Evolutionary conservation across 2,888 invertebrate genomes (phyloP).

Genomic region (Acanthosepion esculentum): DNA sequence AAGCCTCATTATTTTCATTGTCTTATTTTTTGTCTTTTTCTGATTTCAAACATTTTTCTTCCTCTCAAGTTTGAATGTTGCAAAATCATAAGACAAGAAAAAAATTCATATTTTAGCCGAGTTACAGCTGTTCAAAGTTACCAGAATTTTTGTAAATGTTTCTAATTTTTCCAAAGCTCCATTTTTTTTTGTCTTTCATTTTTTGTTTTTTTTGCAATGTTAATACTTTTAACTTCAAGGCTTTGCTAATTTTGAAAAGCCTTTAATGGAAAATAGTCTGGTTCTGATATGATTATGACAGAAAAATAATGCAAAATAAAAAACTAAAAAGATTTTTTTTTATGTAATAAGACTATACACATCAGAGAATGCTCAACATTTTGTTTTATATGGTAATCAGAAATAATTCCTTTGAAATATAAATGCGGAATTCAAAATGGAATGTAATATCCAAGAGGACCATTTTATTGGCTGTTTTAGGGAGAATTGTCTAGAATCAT

Average conservation of each 20-base stretch:
- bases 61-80: neutral
- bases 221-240: neutral
- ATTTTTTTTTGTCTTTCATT: neutral
- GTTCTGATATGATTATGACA: neutral
- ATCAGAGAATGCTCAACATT: neutral
- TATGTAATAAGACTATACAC: neutral
- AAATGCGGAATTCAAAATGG: neutral
- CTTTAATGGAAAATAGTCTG: neutral
- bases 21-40: neutral
- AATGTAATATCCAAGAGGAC: no score
- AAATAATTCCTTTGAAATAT: neutral
- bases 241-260: slow-evolving; percentile 21
- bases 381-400: neutral
- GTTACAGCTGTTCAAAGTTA: neutral
- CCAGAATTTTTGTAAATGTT: neutral
- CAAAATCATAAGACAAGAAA: neutral
- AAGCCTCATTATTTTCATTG: neutral
- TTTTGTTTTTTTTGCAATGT: neutral
- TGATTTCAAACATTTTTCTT: neutral
- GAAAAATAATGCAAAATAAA: no score
- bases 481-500: no score
- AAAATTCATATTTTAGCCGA: neutral
- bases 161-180: neutral
- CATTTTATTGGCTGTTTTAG: no score
- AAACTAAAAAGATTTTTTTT: no score